Base-by-base conservation (phyloP, 1,140 invertebrate species). In the Aphelinus atriplicis region DNA sequence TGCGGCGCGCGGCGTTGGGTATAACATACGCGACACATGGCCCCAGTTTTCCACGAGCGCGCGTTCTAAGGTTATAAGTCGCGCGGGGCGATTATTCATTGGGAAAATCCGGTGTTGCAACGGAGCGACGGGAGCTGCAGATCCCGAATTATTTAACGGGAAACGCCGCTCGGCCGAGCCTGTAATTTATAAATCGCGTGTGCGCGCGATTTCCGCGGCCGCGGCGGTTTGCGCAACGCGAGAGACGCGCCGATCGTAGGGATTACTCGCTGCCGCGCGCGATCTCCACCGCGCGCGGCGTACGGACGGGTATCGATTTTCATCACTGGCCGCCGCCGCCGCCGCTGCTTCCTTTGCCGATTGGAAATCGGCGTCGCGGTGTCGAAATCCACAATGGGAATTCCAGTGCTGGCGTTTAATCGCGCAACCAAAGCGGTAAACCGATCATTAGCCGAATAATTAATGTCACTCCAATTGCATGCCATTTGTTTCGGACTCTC, bases 181-280 rank as follows among this genome's bases (percentile, higher is more conserved):
- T 45, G n/a, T 63, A 75, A 69, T 75, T 69, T 70, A 64, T 70
- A 51, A 26, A 57, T 63, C 46, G 50, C 45, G 48, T 50, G 26
- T 26, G n/a, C 7, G 10, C 53, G 4, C 45, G 72, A 68, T 68
- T 68, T 74, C 60, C 53, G 66, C 26, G 53, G 7, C 51, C 50
- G n/a, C 6, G n/a, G n/a, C 56, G 7, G 5, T 64, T 75, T 75
- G 73, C 73, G 73, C 73, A 75, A 75, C 53, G 3, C 56, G 56
- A 58, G n/a, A 68, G 58, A 69, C 61, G 58, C 26, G 45, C 58
- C 60, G 50, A 55, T 50, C 3, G 50, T 6, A 3, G 10, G 56
- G 48, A 58, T 58, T 43, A 46, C 47, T 45, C 2, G 3, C 55
- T 55, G 47, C 50, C 3, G 43, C 53, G 43, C 6, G 58, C 48